Evolutionary conservation across 2,113 vertebrate genomes (phyloP).

Genomic region (Pseudorasbora parva): DNA sequence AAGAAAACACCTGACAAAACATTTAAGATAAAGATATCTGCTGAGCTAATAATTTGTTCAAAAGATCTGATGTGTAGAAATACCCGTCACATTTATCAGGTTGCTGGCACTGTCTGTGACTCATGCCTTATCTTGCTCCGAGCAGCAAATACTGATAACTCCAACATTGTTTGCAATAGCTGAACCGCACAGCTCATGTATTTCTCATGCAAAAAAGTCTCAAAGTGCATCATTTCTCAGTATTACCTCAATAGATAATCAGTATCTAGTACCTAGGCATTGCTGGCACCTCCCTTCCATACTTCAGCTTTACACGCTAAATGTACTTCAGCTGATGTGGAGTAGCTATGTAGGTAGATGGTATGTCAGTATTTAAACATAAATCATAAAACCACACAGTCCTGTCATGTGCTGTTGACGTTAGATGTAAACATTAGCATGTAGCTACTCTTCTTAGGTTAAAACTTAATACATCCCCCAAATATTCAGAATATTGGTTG

Average conservation of each 20-base stretch:
- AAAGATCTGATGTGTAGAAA: constrained; percentile 41
- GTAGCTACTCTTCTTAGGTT: neutral
- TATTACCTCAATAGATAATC: neutral
- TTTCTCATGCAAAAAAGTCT: neutral
- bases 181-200: neutral
- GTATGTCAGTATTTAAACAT: neutral
- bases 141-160: constrained; percentile 22
- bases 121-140: constrained; percentile 44
- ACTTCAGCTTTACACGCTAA: neutral
- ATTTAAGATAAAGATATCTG: neutral
- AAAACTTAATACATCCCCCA: neutral
- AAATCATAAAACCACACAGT: neutral
- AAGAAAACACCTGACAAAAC: neutral
- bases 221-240: neutral
- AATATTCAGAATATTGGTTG: neutral
- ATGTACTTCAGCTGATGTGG: neutral
- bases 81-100: constrained; percentile 31
- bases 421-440: constrained; percentile 2
- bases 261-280: neutral
- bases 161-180: neutral
- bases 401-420: neutral
- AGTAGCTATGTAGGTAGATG: neutral
- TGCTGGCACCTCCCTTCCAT: neutral
- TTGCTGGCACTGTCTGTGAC: neutral
- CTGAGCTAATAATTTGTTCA: neutral